Percentiles rank a stretch among this genome's conserved stretches.
Conservation (phyloP, 64 coral and sea anemone species). For the Porites lutea region DNA sequence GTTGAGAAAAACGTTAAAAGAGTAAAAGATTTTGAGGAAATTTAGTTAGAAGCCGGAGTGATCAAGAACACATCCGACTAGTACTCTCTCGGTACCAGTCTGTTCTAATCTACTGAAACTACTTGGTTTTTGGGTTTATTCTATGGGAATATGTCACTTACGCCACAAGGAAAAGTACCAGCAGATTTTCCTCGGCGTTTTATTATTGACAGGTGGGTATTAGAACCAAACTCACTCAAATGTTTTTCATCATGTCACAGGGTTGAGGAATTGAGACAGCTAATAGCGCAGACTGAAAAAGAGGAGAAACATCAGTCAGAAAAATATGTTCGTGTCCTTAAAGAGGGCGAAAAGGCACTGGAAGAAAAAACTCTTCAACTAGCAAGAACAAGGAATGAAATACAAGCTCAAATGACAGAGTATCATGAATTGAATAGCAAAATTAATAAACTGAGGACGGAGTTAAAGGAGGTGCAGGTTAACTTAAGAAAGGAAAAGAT, state of each 20-base stretch:
- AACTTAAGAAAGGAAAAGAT: constrained; percentile 6
- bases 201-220: no score
- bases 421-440: constrained; percentile 73
- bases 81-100: no score
- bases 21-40: no score
- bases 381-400: constrained; percentile 75
- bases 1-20: no score
- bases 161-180: no score
- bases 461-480: constrained; percentile 65
- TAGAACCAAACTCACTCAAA: no score
- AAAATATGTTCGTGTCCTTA: constrained; percentile 65
- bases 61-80: no score
- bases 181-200: no score
- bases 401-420: constrained; percentile 76
- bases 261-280: constrained; percentile 65
- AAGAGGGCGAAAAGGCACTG: constrained; percentile 85
- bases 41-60: no score
- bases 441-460: constrained; percentile 61
- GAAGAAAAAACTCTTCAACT: constrained; percentile 78
- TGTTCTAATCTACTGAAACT: no score
- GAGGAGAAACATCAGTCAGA: constrained; percentile 65
- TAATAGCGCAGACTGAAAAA: constrained; percentile 70
- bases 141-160: no score
- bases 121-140: no score
- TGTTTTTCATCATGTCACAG: background rate